Base-by-base conservation (phyloP, 2,113 vertebrate species). In the Myrmecophaga tridactyla region DNA sequence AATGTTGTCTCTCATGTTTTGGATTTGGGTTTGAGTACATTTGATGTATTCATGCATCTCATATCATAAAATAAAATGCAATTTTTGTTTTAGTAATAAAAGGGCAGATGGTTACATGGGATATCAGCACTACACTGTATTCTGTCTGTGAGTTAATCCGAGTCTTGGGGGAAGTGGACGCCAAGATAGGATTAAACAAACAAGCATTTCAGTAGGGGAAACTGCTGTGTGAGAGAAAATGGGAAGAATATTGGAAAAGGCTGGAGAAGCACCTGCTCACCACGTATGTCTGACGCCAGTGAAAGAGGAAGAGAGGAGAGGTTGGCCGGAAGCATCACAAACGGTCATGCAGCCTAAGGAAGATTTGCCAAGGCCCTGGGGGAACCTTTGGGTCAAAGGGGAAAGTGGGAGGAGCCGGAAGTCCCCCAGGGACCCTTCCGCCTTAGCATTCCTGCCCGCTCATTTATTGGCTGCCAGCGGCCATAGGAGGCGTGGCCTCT, bases 51-150 rank as follows among this genome's bases (percentile, higher is more conserved):
- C 65, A 87, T 82, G 39, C 1, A 69, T 91, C 91, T 94, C 93
- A 3, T 83, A 73, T 95, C 92, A 41, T 67, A 58, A 97, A 97
- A 96, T 95, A 84, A 89, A 97, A 18, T 7, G 89, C 60, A 36
- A 92, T 90, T 95, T 90, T 96, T 97, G 34, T 89, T 95, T 93
- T 95, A 88, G 89, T 84, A 90, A 36, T 90, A 76, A 67, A 58
- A 96, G 18, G 53, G 56, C 69, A 88, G 96, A 90, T 80, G 83
- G 27, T 85, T 96, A 51, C 53, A 65, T 77, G 80, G 81, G 92
- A 39, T 53, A 31, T 85, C 86, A 72, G 27, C 27, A 83, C 51
- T 90, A 92, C 13, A 18, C 4, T 43, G 56, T 80, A 46, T 85
- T 92, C 48, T 21, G 10, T 67, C 36, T 18, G 8, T 70, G 63